Percentiles rank a stretch among this genome's conserved stretches.
These are phyloP conservation scores for Drusus annulatus DNA, from an alignment of 1,140 invertebrate species.

Conservation along the genomic window DNA sequence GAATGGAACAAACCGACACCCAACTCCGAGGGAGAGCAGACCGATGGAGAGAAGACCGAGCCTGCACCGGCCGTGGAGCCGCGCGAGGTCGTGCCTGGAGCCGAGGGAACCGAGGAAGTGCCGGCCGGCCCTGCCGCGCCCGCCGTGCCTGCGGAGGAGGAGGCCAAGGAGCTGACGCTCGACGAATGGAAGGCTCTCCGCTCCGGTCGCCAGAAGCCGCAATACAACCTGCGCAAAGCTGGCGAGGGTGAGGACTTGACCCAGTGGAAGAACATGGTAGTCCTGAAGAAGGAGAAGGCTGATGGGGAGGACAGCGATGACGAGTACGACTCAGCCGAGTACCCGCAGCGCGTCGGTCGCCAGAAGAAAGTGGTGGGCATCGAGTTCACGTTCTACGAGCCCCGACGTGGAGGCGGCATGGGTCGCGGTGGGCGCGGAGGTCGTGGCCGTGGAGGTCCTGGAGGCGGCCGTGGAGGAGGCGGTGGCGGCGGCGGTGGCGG, in stretches of 20 bases:
- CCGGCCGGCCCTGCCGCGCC: conserved; percentile 65
- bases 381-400: conserved; percentile 91
- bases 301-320: conserved; percentile 77
- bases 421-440: conserved; percentile 76
- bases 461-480: conserved; percentile 61
- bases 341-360: conserved; percentile 88
- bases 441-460: conserved; percentile 68
- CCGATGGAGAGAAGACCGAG: conserved; percentile 70
- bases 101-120: conserved; percentile 65
- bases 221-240: conserved; percentile 91
- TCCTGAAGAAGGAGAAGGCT: conserved; percentile 86
- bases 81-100: conserved; percentile 60
- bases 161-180: conserved; percentile 86
- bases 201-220: conserved; percentile 82
- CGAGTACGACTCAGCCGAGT: conserved; percentile 85
- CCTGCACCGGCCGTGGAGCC: conserved; percentile 69
- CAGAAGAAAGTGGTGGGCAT: conserved; percentile 91
- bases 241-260: conserved; percentile 92
- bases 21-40: conserved; percentile 67
- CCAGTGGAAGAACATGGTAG: conserved; percentile 94
- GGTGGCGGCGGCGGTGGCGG: conserved; percentile 57
- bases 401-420: conserved; percentile 78
- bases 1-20: conserved; percentile 71
- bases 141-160: conserved; percentile 77
- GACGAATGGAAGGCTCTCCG: conserved; percentile 92